Base-by-base conservation (phyloP, 1,140 invertebrate species). In the Drosophila nigromelanica region DNA sequence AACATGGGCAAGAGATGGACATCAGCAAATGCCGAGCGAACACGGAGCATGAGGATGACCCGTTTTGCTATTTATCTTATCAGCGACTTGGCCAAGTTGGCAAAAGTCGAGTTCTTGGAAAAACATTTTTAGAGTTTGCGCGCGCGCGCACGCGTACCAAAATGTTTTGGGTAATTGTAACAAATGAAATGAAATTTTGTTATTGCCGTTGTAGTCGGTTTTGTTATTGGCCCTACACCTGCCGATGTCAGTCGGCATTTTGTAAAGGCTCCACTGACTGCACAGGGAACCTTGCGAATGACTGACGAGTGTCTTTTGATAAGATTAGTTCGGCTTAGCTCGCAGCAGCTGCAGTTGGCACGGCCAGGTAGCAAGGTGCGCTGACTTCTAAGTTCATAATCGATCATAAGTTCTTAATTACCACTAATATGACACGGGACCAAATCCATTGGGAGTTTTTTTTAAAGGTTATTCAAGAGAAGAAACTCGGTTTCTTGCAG, bases 1-100 rank as follows among this genome's bases (percentile, higher is more conserved):
- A 54, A 59, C 60, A 42, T 50, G 10, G 43, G n/a, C 21, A n/a
- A 27, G 11, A 21, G 69, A 66, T 51, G 63, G 56, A 40, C 70
- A 60, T 52, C 24, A 35, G 15, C 39, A 6, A 33, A 27, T 27
- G 24, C 24, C 45, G 45, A 48, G 45, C 45, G 11, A n/a, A 45
- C 43, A 33, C 8, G 30, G 6, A 80, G 67, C 75, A 78, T 80
- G 78, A 74, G 64, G 69, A 72, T 61, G 42, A 61, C 12, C 60
- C 51, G 40, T 74, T 83, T 70, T 87, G 82, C 81, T 70, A 87
- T 87, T 87, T 86, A 86, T 86, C 82, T 86, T 76, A 86, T 86
- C 78, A 86, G 18, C 15, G 42, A 43, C 42, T 27, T 27, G 27
- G 27, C 27, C 42, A 21, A 48, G 71, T 78, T 63, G 64, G 42